phyloP scores from a whole-genome alignment of 2,797 vertebrate genomes.

The Telmatherina bonti region DNA sequence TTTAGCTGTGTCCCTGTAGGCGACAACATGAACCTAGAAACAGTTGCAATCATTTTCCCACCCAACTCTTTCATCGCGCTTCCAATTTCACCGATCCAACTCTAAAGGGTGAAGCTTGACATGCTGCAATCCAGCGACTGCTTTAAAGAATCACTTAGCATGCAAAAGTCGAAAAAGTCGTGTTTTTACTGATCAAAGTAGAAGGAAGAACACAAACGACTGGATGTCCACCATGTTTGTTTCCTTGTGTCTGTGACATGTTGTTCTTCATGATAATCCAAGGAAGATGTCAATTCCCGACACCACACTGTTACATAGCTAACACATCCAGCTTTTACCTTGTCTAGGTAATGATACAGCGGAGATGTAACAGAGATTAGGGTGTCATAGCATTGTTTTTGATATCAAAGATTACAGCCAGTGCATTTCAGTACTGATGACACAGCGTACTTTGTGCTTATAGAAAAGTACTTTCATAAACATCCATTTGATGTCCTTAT shows the following conservation, averaged over 20 bases:
- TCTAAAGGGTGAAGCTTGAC: too few relatives aligned
- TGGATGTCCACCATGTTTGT: background rate
- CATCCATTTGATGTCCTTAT: slow-evolving; percentile 3
- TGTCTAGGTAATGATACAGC: background rate
- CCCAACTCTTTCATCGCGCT: too few relatives aligned
- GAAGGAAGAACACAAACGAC: background rate
- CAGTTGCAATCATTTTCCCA: too few relatives aligned
- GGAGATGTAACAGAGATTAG: background rate
- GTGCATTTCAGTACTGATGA: slow-evolving; percentile 7
- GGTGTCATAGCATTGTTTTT: background rate
- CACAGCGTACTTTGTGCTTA: background rate
- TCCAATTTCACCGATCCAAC: too few relatives aligned
- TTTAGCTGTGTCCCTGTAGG: too few relatives aligned
- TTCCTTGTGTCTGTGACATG: background rate
- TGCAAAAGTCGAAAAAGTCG: background rate
- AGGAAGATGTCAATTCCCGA: rapidly evolving
- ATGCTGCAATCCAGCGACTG: background rate
- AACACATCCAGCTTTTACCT: background rate
- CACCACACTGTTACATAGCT: too few relatives aligned
- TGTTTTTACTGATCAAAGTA: background rate
- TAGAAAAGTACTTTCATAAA: slow-evolving; percentile 22
- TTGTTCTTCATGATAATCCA: background rate
- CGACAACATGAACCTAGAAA: too few relatives aligned
- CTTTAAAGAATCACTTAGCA: background rate
- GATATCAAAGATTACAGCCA: slow-evolving; percentile 1